Evolutionary conservation across 2,113 vertebrate genomes (phyloP).

Genomic region (Trinectes maculatus): DNA sequence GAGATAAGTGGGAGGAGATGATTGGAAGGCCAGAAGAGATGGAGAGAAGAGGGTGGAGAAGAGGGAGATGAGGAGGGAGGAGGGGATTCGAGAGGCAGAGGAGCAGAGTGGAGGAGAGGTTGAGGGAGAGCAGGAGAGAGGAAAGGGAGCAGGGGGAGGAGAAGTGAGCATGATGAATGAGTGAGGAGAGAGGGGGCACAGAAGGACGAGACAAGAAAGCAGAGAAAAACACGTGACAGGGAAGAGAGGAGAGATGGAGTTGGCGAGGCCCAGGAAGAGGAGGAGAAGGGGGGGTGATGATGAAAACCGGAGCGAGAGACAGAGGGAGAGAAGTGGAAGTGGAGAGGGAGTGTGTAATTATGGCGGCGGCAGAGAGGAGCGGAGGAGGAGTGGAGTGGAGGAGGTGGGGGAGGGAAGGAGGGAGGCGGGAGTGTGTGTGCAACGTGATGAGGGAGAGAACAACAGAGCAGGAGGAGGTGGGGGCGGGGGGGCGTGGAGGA

Average conservation of each 20-base stretch:
- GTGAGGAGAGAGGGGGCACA: slow-evolving; percentile 55
- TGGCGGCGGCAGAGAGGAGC: slow-evolving; percentile 34
- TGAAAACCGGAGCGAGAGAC: slow-evolving; percentile 18
- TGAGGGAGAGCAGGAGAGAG: slow-evolving; percentile 29
- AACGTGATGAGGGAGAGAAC: slow-evolving; percentile 69
- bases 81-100: slow-evolving; percentile 21
- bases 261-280: too few relatives aligned
- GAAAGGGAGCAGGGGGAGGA: slow-evolving; percentile 46
- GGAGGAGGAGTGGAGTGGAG: slow-evolving; percentile 25
- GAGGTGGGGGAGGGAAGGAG: slow-evolving; percentile 8
- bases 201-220: slow-evolving; percentile 59
- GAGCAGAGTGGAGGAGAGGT: slow-evolving; percentile 24
- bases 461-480: slow-evolving; percentile 68
- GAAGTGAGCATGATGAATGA: slow-evolving; percentile 56
- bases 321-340: slow-evolving; percentile 33
- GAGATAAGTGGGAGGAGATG: slow-evolving; percentile 68
- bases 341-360: slow-evolving; percentile 19
- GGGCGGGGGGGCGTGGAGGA: slow-evolving; percentile 52
- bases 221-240: slow-evolving; percentile 52
- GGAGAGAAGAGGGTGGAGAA: slow-evolving; percentile 49
- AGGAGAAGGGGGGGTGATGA: slow-evolving; percentile 28
- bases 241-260: slow-evolving; percentile 35
- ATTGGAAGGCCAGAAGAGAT: slow-evolving; percentile 44
- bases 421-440: slow-evolving; percentile 38
- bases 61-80: slow-evolving; percentile 32